These are phyloP conservation scores for Lepeophtheirus salmonis DNA, from an alignment of 1,140 invertebrate genomes.

Conservation along the genomic window DNA sequence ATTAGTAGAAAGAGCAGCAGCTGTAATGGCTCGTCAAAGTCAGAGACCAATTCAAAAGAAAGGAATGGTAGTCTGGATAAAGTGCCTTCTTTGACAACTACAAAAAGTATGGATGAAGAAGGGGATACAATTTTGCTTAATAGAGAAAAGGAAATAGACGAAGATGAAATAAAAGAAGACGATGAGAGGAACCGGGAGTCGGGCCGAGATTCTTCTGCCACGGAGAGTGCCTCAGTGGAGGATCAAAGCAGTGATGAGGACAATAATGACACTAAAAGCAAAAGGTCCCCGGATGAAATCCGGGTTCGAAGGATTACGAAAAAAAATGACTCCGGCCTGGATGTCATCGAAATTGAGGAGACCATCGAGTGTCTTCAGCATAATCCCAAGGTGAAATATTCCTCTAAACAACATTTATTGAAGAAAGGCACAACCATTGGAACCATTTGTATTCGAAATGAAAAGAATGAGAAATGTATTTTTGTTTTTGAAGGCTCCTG, in stretches of 20 bases:
- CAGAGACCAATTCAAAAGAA: no score
- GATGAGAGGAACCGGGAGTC: no score
- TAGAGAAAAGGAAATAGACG: no score
- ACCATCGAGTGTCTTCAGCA: not conserved
- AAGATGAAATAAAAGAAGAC: no score
- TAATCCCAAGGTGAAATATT: not conserved
- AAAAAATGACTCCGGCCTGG: not conserved
- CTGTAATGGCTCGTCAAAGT: no score
- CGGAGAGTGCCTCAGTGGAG: not conserved
- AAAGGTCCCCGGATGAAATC: no score
- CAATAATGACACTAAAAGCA: not conserved
- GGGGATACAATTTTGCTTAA: no score
- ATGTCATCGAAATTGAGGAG: not conserved
- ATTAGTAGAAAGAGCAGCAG: no score
- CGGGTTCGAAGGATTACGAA: not conserved
- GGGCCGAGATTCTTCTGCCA: not conserved
- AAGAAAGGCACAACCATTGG: not conserved
- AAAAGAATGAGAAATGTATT: not conserved
- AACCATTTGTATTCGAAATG: not conserved
- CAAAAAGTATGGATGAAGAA: no score
- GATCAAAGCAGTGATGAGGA: not conserved
- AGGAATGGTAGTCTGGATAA: no score
- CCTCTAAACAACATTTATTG: not conserved
- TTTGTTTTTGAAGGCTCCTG: slow-evolving; percentile 15
- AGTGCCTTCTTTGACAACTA: no score